Evolutionary conservation across 2,888 invertebrate genomes (phyloP).

Genomic region (Creontiades dilutus): DNA sequence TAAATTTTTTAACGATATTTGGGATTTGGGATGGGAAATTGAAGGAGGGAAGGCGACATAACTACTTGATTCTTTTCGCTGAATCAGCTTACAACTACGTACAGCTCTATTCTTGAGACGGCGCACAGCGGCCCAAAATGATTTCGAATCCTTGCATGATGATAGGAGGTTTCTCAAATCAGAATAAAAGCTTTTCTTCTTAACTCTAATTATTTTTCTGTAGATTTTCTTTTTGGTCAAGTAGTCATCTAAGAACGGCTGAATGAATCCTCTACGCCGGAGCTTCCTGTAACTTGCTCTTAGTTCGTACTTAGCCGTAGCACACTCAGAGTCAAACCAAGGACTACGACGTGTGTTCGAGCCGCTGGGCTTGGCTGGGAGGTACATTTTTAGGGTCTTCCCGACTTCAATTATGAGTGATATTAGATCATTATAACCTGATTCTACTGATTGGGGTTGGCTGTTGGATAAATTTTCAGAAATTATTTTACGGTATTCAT

Average conservation of each 20-base stretch:
- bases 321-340: conserved; percentile 47
- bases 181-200: neutral
- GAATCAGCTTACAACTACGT: neutral
- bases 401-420: conserved; percentile 17
- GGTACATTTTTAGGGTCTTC: conserved; percentile 21
- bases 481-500: neutral
- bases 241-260: neutral
- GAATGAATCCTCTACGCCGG: neutral
- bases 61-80: neutral
- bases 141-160: neutral
- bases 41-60: too few relatives aligned
- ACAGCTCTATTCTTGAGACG: neutral
- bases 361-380: neutral
- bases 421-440: neutral
- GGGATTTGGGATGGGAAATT: too few relatives aligned
- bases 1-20: too few relatives aligned
- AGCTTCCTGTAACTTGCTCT: neutral
- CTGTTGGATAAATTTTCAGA: neutral
- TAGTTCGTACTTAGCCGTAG: neutral
- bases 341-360: neutral
- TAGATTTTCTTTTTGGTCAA: neutral
- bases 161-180: neutral
- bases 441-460: neutral
- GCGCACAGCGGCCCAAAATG: neutral
- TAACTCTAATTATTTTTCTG: neutral